Percentiles rank a stretch among this genome's conserved stretches.
phyloP scores from a whole-genome alignment of 1,140 invertebrate genomes.

The Orchestia grillus region DNA sequence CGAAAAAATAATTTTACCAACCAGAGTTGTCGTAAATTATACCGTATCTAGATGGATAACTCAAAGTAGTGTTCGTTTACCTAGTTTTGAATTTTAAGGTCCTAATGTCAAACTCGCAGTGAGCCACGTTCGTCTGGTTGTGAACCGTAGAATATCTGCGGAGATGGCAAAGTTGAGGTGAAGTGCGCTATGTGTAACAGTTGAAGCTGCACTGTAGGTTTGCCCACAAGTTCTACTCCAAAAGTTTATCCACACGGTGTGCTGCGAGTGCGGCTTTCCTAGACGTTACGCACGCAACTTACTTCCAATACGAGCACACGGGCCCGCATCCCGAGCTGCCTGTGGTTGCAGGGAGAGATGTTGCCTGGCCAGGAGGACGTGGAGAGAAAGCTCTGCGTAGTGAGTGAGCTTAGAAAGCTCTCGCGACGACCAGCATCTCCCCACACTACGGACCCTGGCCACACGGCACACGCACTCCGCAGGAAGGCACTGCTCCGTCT shows the following conservation, averaged over 20 bases:
- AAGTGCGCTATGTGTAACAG: not conserved
- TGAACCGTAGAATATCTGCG: not conserved
- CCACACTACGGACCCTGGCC: not conserved
- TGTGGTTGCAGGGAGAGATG: not conserved
- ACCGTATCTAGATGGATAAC: too few relatives aligned
- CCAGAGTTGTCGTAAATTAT: not conserved
- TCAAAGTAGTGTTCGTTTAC: too few relatives aligned
- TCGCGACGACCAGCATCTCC: not conserved
- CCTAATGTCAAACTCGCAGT: too few relatives aligned
- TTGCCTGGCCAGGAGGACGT: not conserved
- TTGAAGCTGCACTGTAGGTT: not conserved
- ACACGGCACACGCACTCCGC: not conserved
- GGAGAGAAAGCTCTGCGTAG: not conserved
- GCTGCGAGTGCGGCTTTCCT: not conserved
- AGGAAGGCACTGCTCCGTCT: not conserved
- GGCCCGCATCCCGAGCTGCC: not conserved
- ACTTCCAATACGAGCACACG: not conserved
- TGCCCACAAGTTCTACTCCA: not conserved
- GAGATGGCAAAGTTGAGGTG: not conserved
- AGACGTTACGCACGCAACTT: not conserved
- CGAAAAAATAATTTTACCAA: not conserved
- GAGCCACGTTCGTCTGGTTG: too few relatives aligned
- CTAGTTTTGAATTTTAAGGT: too few relatives aligned
- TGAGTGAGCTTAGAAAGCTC: not conserved
- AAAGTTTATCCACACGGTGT: not conserved